Percentiles rank a stretch among this genome's conserved stretches.
Conservation (phyloP, 1,140 invertebrate species). For the Eriocheir sinensis region DNA sequence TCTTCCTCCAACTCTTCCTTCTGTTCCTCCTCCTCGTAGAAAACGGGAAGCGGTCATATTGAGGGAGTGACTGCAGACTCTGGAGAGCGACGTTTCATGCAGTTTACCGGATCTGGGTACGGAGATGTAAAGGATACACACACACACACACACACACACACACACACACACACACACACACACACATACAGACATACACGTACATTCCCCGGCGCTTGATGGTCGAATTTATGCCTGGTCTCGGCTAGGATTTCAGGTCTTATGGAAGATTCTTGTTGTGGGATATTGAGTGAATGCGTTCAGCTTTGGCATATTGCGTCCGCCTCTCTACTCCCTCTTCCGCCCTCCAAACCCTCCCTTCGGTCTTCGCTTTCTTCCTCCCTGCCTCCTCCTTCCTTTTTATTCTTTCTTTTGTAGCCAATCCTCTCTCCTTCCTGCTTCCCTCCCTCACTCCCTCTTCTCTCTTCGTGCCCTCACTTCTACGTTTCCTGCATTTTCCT, state of each 20-base stretch:
- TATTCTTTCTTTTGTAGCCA: too few relatives aligned
- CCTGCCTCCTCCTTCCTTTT: too few relatives aligned
- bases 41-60: not conserved
- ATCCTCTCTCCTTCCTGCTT: too few relatives aligned
- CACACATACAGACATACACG: constrained; percentile 66
- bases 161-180: constrained; percentile 68
- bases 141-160: constrained; percentile 69
- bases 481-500: too few relatives aligned
- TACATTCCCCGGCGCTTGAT: not conserved
- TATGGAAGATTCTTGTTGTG: not conserved
- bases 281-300: constrained; percentile 3
- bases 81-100: not conserved
- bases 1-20: not conserved
- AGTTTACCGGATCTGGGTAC: not conserved
- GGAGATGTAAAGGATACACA: constrained; percentile 57
- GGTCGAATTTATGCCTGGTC: not conserved
- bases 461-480: too few relatives aligned
- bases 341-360: too few relatives aligned
- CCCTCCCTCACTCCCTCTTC: too few relatives aligned
- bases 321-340: too few relatives aligned
- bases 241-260: not conserved
- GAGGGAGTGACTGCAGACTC: not conserved
- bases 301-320: not conserved
- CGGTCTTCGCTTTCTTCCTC: too few relatives aligned
- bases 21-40: not conserved